Evolutionary conservation across 2,888 invertebrate genomes (phyloP).

Genomic region (Trichopria drosophilae): DNA sequence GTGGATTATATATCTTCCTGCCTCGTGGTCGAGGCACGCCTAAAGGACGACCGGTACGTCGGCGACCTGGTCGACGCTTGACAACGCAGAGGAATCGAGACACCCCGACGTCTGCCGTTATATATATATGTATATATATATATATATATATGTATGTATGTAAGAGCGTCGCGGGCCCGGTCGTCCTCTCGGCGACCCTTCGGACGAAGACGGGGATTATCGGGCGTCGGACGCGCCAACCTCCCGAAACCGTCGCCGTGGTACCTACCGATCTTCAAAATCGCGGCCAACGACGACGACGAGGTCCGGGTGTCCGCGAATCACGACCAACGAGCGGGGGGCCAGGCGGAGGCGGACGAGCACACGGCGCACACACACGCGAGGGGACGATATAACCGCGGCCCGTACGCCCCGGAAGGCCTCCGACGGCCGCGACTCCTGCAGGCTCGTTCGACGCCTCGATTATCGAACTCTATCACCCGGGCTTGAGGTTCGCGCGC

Average conservation of each 20-base stretch:
- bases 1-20: conserved; percentile 1
- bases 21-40: conserved; percentile 5
- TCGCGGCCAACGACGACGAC: no score
- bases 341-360: conserved; percentile 20
- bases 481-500: no score
- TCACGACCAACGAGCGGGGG: neutral
- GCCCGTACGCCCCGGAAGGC: conserved; percentile 15
- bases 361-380: conserved; percentile 20
- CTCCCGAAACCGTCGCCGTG: conserved; percentile 3
- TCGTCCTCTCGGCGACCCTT: conserved; percentile 6
- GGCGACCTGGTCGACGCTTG: conserved; percentile 14
- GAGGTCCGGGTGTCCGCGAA: conserved; percentile 1
- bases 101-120: conserved; percentile 17
- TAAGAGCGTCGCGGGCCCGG: no score
- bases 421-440: conserved; percentile 1
- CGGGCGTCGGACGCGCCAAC: neutral
- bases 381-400: conserved; percentile 14
- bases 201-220: conserved; percentile 14
- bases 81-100: conserved; percentile 14
- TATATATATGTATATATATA: neutral
- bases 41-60: conserved; percentile 1
- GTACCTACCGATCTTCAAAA: no score
- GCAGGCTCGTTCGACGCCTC: neutral
- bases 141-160: conserved; percentile 11
- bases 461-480: conserved; percentile 30